Evolutionary conservation across 1,140 invertebrate genomes (phyloP).

Genomic region (Ruditapes philippinarum): DNA sequence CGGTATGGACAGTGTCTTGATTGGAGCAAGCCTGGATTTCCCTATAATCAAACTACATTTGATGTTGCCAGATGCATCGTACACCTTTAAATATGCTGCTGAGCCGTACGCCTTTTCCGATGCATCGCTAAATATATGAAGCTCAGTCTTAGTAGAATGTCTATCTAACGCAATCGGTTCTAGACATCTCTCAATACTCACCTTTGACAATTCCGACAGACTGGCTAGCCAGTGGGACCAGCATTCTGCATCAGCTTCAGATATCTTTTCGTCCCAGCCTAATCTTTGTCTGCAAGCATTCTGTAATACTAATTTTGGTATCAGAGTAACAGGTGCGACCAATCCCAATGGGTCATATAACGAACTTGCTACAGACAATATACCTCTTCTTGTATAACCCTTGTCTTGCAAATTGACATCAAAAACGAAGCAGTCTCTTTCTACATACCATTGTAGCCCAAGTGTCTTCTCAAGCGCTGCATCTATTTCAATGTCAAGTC

Average conservation of each 20-base stretch:
- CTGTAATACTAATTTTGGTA: neutral
- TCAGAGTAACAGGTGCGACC: neutral
- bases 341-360: slow-evolving; percentile 13
- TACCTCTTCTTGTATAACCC: neutral
- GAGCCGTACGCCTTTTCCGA: slow-evolving; percentile 59
- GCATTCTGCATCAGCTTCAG: neutral
- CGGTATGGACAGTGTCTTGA: slow-evolving; percentile 62
- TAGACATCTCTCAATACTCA: too few relatives aligned
- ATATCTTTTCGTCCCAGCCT: slow-evolving; percentile 8
- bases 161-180: neutral
- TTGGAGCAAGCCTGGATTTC: slow-evolving; percentile 59
- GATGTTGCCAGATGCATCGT: slow-evolving; percentile 30
- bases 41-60: slow-evolving; percentile 57
- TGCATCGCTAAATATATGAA: slow-evolving; percentile 61
- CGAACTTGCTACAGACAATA: neutral
- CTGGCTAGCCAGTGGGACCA: too few relatives aligned
- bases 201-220: too few relatives aligned
- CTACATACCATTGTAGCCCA: neutral
- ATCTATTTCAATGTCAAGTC: too few relatives aligned
- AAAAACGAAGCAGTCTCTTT: neutral
- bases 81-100: slow-evolving; percentile 22
- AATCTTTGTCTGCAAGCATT: neutral
- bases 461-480: neutral
- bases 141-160: neutral
- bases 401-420: neutral